Base-by-base conservation (phyloP, 2,113 vertebrate species). In the Myotis brandtii region DNA sequence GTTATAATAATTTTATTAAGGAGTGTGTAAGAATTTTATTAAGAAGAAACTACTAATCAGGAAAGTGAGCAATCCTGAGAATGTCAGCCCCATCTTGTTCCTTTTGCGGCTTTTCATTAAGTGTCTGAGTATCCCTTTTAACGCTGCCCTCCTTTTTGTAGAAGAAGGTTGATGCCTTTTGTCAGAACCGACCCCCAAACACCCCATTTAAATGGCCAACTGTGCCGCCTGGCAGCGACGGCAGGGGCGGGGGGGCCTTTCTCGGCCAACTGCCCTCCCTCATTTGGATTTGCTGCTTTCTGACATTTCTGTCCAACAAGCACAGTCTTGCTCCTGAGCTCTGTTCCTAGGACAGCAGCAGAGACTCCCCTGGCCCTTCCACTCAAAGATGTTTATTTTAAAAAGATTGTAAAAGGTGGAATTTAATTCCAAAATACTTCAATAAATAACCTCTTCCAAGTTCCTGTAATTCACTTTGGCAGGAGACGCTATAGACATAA, bases 191-290 rank as follows among this genome's bases (percentile, higher is more conserved):
- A 14, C 7, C 32, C 73, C 4, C 20, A 40, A 0, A 7, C 25
- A 10, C 20, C 30, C 40, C 0, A 3, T 4, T 1, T 46, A 56
- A 43, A 16, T 14, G 43, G 37, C 20, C 30, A 13, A 5, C 1
- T 3, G 11, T 3, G 56, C 7, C 0, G 1, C 8, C 25, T n/a
- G n/a, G 52, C 30, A 2, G 10, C 0, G 16, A 14, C 0, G 50
- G 43, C 17, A 0, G 18, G 46, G 9, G 12, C 1, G 17, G 34
- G 17, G 14, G 14, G 11, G 11, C 4, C 18, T 69, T 48, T 40
- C 43, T n/a, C 40, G 11, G 11, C 27, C 27, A 13, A 40, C 34
- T 16, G 21, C 9, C 30, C 9, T 52, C 27, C 7, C 18, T 43
- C 5, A 3, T 59, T 83, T 30, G 32, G 17, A 92, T 40, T 7